A percentile compares a stretch with the other conserved stretches of the same genome.
Evolutionary conservation across 2,888 invertebrate genomes (phyloP).

Genomic region (Campoletis raptor): DNA sequence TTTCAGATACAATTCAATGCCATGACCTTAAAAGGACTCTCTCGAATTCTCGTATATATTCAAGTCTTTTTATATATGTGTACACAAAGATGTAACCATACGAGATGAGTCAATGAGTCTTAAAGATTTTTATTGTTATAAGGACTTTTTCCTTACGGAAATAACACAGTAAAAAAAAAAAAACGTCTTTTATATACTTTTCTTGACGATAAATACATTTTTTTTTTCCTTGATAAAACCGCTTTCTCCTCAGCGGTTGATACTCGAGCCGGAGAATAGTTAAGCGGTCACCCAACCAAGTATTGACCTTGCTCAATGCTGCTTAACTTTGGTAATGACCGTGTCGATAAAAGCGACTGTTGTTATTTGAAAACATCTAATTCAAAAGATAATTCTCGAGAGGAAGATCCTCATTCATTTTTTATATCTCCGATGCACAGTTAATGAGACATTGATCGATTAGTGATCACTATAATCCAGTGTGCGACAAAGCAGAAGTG

Average conservation of each 20-base stretch:
- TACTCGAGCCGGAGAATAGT: too few relatives aligned
- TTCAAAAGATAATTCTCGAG: not conserved
- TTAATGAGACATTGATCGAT: not conserved
- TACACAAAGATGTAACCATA: constrained; percentile 10
- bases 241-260: too few relatives aligned
- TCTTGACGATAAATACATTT: not conserved
- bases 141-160: not conserved
- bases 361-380: too few relatives aligned
- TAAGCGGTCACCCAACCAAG: too few relatives aligned
- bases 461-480: too few relatives aligned
- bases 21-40: constrained; percentile 69
- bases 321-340: too few relatives aligned
- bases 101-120: constrained; percentile 56
- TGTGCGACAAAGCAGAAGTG: too few relatives aligned
- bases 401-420: not conserved
- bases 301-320: too few relatives aligned
- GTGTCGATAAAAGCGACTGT: too few relatives aligned
- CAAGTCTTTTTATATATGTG: constrained; percentile 1
- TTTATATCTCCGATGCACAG: not conserved
- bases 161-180: not conserved
- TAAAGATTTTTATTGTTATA: not conserved
- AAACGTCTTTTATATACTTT: not conserved
- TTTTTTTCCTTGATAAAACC: not conserved
- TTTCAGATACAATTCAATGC: constrained; percentile 66
- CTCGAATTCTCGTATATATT: constrained; percentile 45